phyloP scores from a whole-genome alignment of 2,113 vertebrate genomes.

The Cyprinodon variegatus region DNA sequence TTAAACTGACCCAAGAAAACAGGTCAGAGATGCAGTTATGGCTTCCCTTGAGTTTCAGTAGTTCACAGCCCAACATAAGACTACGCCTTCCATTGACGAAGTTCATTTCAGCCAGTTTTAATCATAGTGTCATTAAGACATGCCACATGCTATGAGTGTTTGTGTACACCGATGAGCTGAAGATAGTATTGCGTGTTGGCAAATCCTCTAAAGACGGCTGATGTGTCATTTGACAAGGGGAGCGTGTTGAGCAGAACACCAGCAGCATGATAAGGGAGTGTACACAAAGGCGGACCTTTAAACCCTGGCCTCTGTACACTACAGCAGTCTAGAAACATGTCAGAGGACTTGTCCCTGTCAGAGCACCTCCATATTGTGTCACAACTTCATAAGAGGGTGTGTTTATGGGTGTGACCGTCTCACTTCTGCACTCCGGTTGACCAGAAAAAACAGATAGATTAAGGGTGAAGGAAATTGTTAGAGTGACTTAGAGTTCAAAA shows the following conservation, averaged over 20 bases:
- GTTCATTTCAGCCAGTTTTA: slow-evolving; percentile 10
- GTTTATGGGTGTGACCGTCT: slow-evolving; percentile 23
- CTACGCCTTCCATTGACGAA: background rate
- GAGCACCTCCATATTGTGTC: slow-evolving; percentile 12
- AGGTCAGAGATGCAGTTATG: background rate
- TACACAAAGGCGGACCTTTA: slow-evolving; percentile 37
- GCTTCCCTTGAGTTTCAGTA: background rate
- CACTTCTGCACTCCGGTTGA: slow-evolving; percentile 3
- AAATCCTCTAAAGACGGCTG: slow-evolving; percentile 7
- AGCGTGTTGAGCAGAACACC: slow-evolving; percentile 1
- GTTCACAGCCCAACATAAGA: background rate
- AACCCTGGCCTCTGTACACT: background rate
- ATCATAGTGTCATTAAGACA: slow-evolving; percentile 9
- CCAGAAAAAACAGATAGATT: slow-evolving; percentile 7
- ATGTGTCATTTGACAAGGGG: slow-evolving; percentile 15
- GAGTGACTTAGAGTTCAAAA: background rate
- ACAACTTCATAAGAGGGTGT: slow-evolving; percentile 3
- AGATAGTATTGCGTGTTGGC: slow-evolving; percentile 1
- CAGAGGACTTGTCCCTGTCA: background rate
- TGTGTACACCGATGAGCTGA: background rate
- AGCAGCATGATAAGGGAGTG: slow-evolving; percentile 12
- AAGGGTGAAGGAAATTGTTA: background rate
- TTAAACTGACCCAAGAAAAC: background rate
- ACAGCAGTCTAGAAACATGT: slow-evolving; percentile 14
- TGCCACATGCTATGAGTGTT: slow-evolving; percentile 13